phyloP scores from a whole-genome alignment of 2,797 vertebrate species.

The Coreius guichenoti region DNA sequence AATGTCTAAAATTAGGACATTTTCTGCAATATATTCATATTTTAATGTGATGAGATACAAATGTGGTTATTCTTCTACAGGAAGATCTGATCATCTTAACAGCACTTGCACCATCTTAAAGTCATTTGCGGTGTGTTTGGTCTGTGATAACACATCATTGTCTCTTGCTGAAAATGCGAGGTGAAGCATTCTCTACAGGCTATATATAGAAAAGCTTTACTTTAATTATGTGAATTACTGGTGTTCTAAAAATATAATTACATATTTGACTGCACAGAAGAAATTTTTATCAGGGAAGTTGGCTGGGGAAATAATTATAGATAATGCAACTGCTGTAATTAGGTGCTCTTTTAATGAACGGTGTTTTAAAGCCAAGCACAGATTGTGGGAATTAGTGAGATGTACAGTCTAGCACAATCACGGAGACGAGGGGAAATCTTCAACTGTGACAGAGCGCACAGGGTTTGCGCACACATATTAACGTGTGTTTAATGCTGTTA shows the following conservation, averaged over 20 bases:
- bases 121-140: not conserved
- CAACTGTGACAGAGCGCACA: not conserved
- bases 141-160: not conserved
- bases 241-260: constrained; percentile 73
- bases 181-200: not conserved
- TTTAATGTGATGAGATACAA: not conserved
- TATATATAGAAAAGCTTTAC: constrained; percentile 56
- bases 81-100: not conserved
- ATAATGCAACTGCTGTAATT: constrained; percentile 76
- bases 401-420: constrained; percentile 1
- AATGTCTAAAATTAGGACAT: not conserved
- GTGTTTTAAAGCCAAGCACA: constrained; percentile 67
- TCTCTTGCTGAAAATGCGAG: not conserved
- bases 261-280: constrained; percentile 63
- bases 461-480: not conserved
- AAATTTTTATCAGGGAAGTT: constrained; percentile 67
- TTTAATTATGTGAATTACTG: constrained; percentile 69
- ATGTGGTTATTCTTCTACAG: not conserved
- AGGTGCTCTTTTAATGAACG: constrained; percentile 71
- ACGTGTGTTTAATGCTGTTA: too few species aligned
- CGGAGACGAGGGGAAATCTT: constrained; percentile 4
- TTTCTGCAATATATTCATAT: not conserved
- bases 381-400: constrained; percentile 47
- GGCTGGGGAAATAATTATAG: constrained; percentile 77
- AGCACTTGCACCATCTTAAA: not conserved